Conservation (phyloP, 92 coral and sea anemone genomes). For the Plumapathes pennacea region DNA sequence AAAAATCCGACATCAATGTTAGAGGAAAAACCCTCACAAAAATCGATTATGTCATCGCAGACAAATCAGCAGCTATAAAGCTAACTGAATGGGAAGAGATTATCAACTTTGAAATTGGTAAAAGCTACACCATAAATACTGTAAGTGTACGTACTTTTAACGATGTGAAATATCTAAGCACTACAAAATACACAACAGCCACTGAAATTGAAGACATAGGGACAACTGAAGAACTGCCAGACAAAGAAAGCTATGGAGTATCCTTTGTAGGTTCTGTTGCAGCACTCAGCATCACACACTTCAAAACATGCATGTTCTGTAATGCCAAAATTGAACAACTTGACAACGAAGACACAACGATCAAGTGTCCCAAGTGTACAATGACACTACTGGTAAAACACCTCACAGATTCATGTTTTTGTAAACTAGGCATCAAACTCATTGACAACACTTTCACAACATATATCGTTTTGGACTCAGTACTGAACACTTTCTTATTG, state of each 20-base stretch:
- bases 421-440: constrained; percentile 11
- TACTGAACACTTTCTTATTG: constrained; percentile 19
- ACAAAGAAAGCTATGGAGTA: constrained; percentile 7
- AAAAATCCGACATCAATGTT: constrained; percentile 2
- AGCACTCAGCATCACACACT: constrained; percentile 9
- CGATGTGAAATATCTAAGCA: constrained; percentile 18
- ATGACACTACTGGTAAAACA: constrained; percentile 3
- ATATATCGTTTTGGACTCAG: constrained; percentile 16
- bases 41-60: constrained; percentile 8
- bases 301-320: constrained; percentile 19
- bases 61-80: constrained; percentile 4
- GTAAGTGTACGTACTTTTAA: constrained; percentile 13
- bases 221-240: constrained; percentile 9
- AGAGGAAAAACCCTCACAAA: constrained; percentile 18
- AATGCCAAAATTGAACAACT: constrained; percentile 9
- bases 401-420: constrained; percentile 9
- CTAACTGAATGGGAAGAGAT: constrained; percentile 21
- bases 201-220: constrained; percentile 14
- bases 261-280: constrained; percentile 6
- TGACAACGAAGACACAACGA: constrained; percentile 5
- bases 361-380: constrained; percentile 24
- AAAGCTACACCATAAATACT: neutral
- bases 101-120: constrained; percentile 3
- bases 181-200: constrained; percentile 13
- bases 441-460: neutral